phyloP scores from a whole-genome alignment of 2,888 invertebrate genomes.

The Ichneumon xanthorius region DNA sequence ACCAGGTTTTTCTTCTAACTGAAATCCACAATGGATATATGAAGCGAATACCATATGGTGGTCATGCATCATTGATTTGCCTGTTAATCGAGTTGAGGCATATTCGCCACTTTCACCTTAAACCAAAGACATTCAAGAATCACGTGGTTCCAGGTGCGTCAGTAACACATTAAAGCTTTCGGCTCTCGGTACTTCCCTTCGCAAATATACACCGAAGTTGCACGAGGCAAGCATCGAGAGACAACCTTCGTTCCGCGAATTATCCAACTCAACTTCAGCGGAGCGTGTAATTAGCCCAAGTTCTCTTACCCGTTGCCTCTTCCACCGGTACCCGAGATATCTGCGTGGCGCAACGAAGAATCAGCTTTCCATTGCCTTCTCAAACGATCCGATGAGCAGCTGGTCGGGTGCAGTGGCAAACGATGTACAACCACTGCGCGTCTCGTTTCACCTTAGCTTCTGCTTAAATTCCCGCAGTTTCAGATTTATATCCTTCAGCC shows the following conservation, averaged over 20 bases:
- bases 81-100: not conserved
- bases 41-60: too few relatives aligned
- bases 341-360: constrained; percentile 36
- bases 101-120: not conserved
- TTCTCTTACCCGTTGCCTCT: constrained; percentile 44
- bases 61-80: too few relatives aligned
- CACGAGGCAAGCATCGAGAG: constrained; percentile 12
- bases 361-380: constrained; percentile 33
- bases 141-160: not conserved
- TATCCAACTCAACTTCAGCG: constrained; percentile 51
- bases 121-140: not conserved
- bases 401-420: not conserved
- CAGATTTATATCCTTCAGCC: not conserved
- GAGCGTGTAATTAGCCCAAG: constrained; percentile 62
- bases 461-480: not conserved
- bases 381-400: constrained; percentile 48
- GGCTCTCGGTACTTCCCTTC: constrained; percentile 7
- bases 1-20: not conserved
- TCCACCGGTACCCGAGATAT: constrained; percentile 30
- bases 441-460: not conserved
- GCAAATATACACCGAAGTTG: not conserved
- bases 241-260: constrained; percentile 40
- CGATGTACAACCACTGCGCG: not conserved
- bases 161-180: not conserved
- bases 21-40: too few relatives aligned